Percentiles rank a stretch among this genome's conserved stretches.
Conservation (phyloP, 1,140 invertebrate species). For the Drosophila carrolli region DNA sequence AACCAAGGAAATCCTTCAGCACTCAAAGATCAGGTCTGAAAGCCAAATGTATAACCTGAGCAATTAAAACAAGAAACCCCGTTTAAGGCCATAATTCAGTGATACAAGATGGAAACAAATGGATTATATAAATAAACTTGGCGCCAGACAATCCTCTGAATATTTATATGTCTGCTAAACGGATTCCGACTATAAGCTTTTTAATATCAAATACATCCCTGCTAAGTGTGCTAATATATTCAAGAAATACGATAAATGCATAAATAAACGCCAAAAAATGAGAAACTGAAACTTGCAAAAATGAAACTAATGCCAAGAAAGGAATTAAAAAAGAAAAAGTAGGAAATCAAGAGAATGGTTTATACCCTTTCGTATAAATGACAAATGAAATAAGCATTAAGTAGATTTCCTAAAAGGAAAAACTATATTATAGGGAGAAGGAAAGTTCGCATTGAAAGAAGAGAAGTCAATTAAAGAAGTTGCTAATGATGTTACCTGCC, state of each 20-base stretch:
- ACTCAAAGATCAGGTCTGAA: conserved; percentile 16
- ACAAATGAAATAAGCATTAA: background rate
- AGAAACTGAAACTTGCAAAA: conserved; percentile 9
- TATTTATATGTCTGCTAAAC: conserved; percentile 54
- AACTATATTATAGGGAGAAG: background rate
- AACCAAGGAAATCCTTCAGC: conserved; percentile 22
- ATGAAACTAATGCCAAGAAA: conserved; percentile 3
- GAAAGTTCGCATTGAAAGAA: background rate
- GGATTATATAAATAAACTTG: conserved; percentile 37
- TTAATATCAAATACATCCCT: conserved; percentile 11
- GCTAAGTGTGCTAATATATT: conserved; percentile 48
- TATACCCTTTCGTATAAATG: background rate
- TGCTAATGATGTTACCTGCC: conserved; percentile 20
- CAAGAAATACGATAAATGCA: conserved; percentile 28
- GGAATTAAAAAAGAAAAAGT: background rate
- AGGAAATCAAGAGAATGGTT: background rate
- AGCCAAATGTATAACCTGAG: conserved; percentile 18
- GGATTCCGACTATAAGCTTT: conserved; percentile 26
- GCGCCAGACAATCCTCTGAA: conserved; percentile 42
- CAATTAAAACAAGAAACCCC: conserved; percentile 29
- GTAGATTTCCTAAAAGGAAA: background rate
- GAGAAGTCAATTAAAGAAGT: conserved; percentile 6
- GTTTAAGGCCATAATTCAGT: conserved; percentile 19
- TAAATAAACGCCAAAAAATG: conserved; percentile 21
- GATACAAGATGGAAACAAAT: conserved; percentile 6